These are phyloP conservation scores for Seira musarum DNA, from an alignment of 2,888 invertebrate species.

Conservation along the genomic window DNA sequence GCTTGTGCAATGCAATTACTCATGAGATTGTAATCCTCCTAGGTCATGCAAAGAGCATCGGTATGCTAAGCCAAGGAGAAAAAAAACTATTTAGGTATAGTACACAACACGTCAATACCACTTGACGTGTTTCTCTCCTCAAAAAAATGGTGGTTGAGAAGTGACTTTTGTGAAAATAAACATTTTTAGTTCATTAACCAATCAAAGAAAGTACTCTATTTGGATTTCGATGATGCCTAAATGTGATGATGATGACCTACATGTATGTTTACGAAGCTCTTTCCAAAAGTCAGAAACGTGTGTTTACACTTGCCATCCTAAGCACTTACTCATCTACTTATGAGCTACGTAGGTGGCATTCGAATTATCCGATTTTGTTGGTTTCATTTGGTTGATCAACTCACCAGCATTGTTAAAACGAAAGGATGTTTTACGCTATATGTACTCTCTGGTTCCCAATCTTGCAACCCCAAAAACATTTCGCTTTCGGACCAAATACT, in stretches of 20 bases:
- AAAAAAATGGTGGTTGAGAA: neutral
- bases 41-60: neutral
- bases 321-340: no score
- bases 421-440: no score
- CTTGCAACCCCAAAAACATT: no score
- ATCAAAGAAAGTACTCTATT: neutral
- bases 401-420: no score
- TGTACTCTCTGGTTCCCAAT: no score
- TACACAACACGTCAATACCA: neutral
- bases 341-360: neutral
- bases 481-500: neutral
- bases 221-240: neutral
- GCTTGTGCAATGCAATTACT: constrained; percentile 10
- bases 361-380: neutral
- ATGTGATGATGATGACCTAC: neutral
- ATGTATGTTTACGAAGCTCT: neutral
- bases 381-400: neutral
- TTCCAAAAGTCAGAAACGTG: neutral
- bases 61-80: neutral
- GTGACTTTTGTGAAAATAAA: neutral
- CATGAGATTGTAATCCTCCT: neutral
- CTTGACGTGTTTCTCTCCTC: neutral
- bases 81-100: neutral
- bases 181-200: constrained; percentile 14
- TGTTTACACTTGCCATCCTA: neutral